phyloP scores from a whole-genome alignment of 2,797 vertebrate species.

The Yasuhikotakia modesta region DNA sequence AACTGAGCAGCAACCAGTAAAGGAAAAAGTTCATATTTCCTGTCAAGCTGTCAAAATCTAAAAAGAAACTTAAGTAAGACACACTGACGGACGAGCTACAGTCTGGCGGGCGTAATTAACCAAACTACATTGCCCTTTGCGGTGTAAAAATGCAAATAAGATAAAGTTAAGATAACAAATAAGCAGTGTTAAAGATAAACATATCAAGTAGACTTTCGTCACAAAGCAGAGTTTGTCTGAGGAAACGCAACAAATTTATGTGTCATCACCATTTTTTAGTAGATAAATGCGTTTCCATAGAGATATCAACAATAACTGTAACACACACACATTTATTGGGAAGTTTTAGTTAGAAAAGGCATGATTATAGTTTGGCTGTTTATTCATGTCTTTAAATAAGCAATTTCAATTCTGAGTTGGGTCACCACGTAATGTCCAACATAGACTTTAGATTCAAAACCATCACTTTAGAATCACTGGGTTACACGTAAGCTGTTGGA shows the following conservation, averaged over 20 bases:
- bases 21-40: constrained; percentile 33
- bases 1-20: constrained; percentile 19
- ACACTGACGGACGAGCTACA: constrained; percentile 39
- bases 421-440: not conserved
- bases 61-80: constrained; percentile 39
- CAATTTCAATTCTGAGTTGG: not conserved
- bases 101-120: constrained; percentile 36
- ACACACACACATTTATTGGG: constrained; percentile 18
- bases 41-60: constrained; percentile 36
- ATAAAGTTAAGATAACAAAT: too few relatives aligned
- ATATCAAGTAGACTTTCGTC: constrained; percentile 39
- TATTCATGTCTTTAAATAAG: not conserved
- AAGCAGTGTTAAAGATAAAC: constrained; percentile 49
- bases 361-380: not conserved
- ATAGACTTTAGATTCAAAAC: not conserved
- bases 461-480: not conserved
- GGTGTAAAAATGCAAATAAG: constrained; percentile 52
- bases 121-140: constrained; percentile 21
- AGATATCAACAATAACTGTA: constrained; percentile 8
- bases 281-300: constrained; percentile 16
- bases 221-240: constrained; percentile 29
- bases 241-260: constrained; percentile 4
- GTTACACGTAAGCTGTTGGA: not conserved
- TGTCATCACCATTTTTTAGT: constrained; percentile 8
- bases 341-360: not conserved